phyloP scores from a whole-genome alignment of 2,113 vertebrate species.

The Pteronura brasiliensis region DNA sequence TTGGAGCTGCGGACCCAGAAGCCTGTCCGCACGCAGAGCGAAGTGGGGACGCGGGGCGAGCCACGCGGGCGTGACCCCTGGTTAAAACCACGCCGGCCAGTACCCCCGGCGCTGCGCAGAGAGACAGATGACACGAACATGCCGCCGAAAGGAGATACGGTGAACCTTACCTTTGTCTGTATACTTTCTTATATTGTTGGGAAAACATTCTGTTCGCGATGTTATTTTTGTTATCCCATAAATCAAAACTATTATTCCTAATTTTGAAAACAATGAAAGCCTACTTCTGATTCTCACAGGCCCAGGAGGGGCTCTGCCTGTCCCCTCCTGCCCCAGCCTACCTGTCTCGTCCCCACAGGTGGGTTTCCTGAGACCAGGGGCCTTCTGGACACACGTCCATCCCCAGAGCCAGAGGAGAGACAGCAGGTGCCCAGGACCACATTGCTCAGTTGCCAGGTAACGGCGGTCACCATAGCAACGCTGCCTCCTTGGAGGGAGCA shows the following conservation, averaged over 20 bases:
- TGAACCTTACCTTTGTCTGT: accelerated
- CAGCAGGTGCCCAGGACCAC: slow-evolving; percentile 61
- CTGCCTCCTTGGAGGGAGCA: slow-evolving; percentile 12
- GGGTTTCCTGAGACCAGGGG: background rate
- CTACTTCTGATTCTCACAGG: accelerated
- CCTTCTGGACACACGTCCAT: background rate
- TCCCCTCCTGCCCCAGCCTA: too few species aligned
- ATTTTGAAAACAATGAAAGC: background rate
- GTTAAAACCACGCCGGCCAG: accelerated
- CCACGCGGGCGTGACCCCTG: accelerated
- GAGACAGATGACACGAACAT: accelerated
- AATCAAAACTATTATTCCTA: background rate
- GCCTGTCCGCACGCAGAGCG: accelerated
- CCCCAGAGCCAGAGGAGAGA: background rate
- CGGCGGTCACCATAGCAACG: slow-evolving; percentile 62
- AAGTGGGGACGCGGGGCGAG: accelerated
- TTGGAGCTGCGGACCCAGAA: background rate
- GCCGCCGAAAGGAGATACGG: accelerated
- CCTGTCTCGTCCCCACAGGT: background rate
- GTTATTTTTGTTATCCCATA: background rate
- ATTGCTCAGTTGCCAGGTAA: slow-evolving; percentile 71
- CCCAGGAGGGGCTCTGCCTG: accelerated
- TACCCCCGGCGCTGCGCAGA: accelerated
- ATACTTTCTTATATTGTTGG: too few species aligned
- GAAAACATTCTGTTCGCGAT: accelerated